phyloP scores from a whole-genome alignment of 2,113 vertebrate species.

The Aphyosemion australe region DNA sequence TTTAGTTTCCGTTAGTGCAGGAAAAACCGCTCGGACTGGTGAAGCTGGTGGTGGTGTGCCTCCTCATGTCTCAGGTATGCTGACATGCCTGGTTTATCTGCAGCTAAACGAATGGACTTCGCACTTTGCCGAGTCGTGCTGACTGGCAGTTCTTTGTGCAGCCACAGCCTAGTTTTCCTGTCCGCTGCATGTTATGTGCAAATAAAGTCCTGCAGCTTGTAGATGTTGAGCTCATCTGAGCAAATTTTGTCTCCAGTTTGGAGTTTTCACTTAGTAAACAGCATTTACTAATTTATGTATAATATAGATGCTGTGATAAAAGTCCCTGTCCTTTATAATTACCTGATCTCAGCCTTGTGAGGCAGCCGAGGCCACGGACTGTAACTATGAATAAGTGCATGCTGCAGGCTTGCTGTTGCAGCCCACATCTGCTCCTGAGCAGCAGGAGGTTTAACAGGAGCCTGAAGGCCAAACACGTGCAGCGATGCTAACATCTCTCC shows the following conservation, averaged over 20 bases:
- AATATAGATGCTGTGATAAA: no score
- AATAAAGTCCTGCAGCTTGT: no score
- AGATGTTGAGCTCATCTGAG: no score
- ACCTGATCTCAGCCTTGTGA: conserved; percentile 29
- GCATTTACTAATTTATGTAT: no score
- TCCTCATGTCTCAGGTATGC: conserved; percentile 46
- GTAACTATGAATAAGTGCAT: conserved; percentile 69
- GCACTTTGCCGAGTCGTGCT: not conserved
- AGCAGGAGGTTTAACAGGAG: conserved; percentile 24
- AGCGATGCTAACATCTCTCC: conserved; percentile 35
- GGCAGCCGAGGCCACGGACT: conserved; percentile 19
- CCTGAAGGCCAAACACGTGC: conserved; percentile 31
- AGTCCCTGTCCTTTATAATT: conserved; percentile 48
- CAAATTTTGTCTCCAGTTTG: no score
- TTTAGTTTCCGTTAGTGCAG: conserved; percentile 53
- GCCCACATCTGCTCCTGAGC: conserved; percentile 52
- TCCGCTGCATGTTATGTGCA: not conserved
- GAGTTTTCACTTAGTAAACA: no score
- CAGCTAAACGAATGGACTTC: conserved; percentile 22
- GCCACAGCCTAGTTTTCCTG: not conserved
- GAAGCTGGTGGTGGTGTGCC: conserved; percentile 42
- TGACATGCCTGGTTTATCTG: conserved; percentile 34
- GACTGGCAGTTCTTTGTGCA: conserved; percentile 7
- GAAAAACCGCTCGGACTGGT: conserved; percentile 64
- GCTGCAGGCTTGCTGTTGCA: conserved; percentile 53